Base-by-base conservation (phyloP, 2,113 vertebrate genomes). In the Uria aalge region DNA sequence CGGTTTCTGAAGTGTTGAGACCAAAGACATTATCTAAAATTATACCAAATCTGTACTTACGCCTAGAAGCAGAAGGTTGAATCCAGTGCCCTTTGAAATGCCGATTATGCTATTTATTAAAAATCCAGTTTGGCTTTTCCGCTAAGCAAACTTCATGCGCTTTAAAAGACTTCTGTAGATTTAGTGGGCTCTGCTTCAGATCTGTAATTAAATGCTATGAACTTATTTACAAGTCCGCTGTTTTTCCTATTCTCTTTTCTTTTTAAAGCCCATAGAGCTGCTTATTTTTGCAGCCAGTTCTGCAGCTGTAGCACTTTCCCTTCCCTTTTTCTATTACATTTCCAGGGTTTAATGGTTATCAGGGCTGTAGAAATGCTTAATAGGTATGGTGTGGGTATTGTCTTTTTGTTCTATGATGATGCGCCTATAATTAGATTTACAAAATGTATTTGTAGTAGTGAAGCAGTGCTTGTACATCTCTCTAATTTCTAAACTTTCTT, bases 1-100 rank as follows among this genome's bases (percentile, higher is more conserved):
- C 47, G 32, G 50, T 90, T 91, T 95, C 87, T 92, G 88, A 94
- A 92, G 67, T 76, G 41, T 66, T 82, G 73, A 82, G 50, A 79
- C 67, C 47, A 88, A 80, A 80, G 64, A 57, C 43, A 36, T 85
- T 68, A 60, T 73, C 59, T 83, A n/a, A 93, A 91, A 85, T 90
- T 48, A 27, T 18, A 53, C 57, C 17, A 60, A 64, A 90, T 92
- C 71, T 79, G 14, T 73, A 14, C 23, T 66, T 73, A 57, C 0
- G 3, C 27, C 34, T 73, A 12, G 77, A 69, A 85, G 45, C 77
- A 92, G 73, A 57, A 93, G 48, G 74, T 45, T 87, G 57, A 83
- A 85, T 90, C 53, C 71, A 57, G 14, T 73, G 67, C 41, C n/a
- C 59, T 90, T 90, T 88, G 82, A 90, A 94, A 90, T 88, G 63